Evolutionary conservation across 2,113 vertebrate species (phyloP), one percentile per base, ranked within the genome.

Genomic region (Xenopus borealis): DNA sequence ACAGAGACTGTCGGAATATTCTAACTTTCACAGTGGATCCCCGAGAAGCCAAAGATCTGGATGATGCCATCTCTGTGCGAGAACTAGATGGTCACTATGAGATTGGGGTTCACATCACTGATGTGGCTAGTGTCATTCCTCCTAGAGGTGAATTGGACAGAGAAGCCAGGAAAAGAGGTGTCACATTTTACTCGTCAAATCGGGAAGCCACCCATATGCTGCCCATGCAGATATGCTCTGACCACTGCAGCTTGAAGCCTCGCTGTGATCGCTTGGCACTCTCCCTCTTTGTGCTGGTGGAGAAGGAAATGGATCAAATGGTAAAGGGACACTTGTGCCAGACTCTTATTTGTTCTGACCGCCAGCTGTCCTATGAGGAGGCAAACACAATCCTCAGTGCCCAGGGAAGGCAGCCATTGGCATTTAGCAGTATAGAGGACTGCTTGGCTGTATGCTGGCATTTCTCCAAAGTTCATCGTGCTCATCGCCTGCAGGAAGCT

Each of bases 31-130:
- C 94, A 0, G 78, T 96, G 13, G 95, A 96, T 80, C 88, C 93
- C 3, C 2, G 45, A n/a, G 69, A 73, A 1, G 88, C 96, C 62
- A 69, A 69, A 81, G 89, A 91, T 79, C 79, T 96, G 64, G 95
- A 98, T 0, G 95, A 98, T 0, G 95, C 95, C 47, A 81, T 98
- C 73, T 95, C 93, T 1, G 78, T 96, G 19, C 80, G 79, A 71
- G 91, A 96, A 65, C 80, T 86, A 27, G 93, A 85, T 11, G 18
- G 23, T 2, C 23, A 27, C 17, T 96, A 90, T 8, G 91, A 96
- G 83, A 82, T 98, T 66, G 94, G 92, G 19, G 79, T 98, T 82
- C 96, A 97, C 83, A 95, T 96, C 20, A 75, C 94, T 3, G 95
- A 96, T 8, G 88, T 96, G 74, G 92, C 94, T 18, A 89, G 87